These are phyloP conservation scores for Heliangelus exortis DNA, from an alignment of 2,797 vertebrate genomes.

Conservation along the genomic window DNA sequence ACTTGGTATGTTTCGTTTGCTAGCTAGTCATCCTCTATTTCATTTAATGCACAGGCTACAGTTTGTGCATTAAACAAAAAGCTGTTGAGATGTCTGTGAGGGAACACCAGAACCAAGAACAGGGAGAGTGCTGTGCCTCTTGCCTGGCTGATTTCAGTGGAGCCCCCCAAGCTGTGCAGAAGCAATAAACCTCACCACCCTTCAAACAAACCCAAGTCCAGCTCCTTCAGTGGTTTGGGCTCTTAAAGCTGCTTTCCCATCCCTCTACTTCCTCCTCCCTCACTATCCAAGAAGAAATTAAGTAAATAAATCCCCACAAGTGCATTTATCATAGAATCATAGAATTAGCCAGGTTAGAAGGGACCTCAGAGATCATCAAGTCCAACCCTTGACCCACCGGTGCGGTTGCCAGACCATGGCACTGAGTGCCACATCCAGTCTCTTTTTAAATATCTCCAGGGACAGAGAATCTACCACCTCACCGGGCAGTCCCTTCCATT, in stretches of 20 bases:
- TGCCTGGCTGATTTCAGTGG: not conserved
- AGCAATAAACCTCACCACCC: not conserved
- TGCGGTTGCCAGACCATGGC: too few species aligned
- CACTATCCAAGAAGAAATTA: not conserved
- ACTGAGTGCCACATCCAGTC: too few species aligned
- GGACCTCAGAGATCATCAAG: too few species aligned
- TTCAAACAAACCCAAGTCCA: accelerated
- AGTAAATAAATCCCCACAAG: not conserved
- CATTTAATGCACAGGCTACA: not conserved
- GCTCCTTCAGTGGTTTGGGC: not conserved
- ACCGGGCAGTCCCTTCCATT: too few species aligned
- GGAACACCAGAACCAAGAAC: not conserved
- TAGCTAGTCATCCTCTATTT: not conserved
- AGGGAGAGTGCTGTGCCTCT: not conserved
- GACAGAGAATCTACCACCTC: too few species aligned
- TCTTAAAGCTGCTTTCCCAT: not conserved
- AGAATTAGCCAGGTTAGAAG: too few species aligned
- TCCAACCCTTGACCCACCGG: too few species aligned
- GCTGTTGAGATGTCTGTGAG: not conserved
- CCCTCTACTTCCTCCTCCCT: not conserved
- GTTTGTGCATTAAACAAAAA: not conserved
- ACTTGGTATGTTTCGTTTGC: not conserved
- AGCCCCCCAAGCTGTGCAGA: not conserved
- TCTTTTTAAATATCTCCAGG: too few species aligned
- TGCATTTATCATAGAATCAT: too few species aligned